phyloP scores from a whole-genome alignment of 2,797 vertebrate species.

The Tachyglossus aculeatus region DNA sequence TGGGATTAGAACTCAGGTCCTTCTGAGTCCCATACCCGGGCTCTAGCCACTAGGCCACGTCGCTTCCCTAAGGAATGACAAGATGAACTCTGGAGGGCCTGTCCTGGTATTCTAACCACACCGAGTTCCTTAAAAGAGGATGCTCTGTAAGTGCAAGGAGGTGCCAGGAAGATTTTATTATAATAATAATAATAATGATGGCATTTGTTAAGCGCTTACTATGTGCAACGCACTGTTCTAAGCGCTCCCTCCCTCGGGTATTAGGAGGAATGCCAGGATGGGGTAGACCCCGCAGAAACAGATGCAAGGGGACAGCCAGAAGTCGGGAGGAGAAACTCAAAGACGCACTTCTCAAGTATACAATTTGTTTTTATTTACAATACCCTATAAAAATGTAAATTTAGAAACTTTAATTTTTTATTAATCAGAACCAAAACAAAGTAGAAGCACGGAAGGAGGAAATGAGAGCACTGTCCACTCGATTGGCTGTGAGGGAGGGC shows the following conservation, averaged over 20 bases:
- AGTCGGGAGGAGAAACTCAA: not conserved
- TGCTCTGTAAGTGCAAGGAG: too few relatives aligned
- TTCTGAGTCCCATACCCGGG: too few relatives aligned
- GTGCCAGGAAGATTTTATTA: too few relatives aligned
- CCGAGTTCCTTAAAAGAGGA: too few relatives aligned
- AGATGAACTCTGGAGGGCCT: too few relatives aligned
- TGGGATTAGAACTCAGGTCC: too few relatives aligned
- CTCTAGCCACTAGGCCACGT: too few relatives aligned
- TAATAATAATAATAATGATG: too few relatives aligned
- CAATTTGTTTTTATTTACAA: slow-evolving; percentile 79
- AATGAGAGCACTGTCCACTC: slow-evolving; percentile 56
- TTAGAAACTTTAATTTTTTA: slow-evolving; percentile 75
- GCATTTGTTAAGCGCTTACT: too few relatives aligned
- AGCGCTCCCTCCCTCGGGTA: not conserved
- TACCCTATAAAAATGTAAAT: slow-evolving; percentile 81
- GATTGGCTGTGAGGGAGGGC: slow-evolving; percentile 37
- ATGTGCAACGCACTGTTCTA: too few relatives aligned
- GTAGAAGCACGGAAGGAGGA: slow-evolving; percentile 62
- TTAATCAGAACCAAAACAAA: slow-evolving; percentile 71
- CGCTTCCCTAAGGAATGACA: too few relatives aligned
- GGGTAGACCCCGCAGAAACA: not conserved
- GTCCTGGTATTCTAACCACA: too few relatives aligned
- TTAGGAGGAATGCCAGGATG: not conserved
- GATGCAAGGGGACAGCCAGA: not conserved
- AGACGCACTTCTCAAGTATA: slow-evolving; percentile 66